Base-by-base conservation (phyloP, 2,797 vertebrate species). In the Coendou prehensilis region DNA sequence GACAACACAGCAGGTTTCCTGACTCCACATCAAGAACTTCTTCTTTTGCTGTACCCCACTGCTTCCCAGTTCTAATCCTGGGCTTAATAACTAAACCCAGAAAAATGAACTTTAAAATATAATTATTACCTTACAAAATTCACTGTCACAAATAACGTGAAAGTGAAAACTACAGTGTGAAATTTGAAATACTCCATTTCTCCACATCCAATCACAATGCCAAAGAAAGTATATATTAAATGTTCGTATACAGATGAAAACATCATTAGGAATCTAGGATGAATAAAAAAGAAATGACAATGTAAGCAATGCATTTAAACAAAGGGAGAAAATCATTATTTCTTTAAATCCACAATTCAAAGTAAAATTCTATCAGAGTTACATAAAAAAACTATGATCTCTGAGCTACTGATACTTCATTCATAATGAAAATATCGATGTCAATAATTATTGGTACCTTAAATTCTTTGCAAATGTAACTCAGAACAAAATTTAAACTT, bases 191-290 rank as follows among this genome's bases (percentile, higher is more conserved):
- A 22, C 1, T 50, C 56, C 10, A 11, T 52, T 63, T 94, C 64
- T 91, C 93, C 98, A 83, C 98, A 98, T 88, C 98, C 97, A 57
- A 98, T 47, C 37, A 98, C 15, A 50, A 98, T 97, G 88, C 98
- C 97, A 91, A 97, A 97, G 91, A 98, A 97, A 81, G 91, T 45
- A 9, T 97, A 98, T 87, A 97, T 96, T 75, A 98, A 87, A 71
- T 93, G 61, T 71, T 97, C 92, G 30, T 67, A 97, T 15, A 95
- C 52, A 75, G 56, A 83, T 15, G 94, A 81, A 78, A 96, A 94
- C 82, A 98, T 95, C 28, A 61, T 69, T 83, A 98, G 89, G 67
- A 98, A 97, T 83, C 98, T 98, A 67, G 82, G 56, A 84, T 54
- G 59, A 76, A 93, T 45, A 26, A 85, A 93, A 93, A 93, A 61